phyloP scores from a whole-genome alignment of 2,797 vertebrate species.

The Periparus ater region DNA sequence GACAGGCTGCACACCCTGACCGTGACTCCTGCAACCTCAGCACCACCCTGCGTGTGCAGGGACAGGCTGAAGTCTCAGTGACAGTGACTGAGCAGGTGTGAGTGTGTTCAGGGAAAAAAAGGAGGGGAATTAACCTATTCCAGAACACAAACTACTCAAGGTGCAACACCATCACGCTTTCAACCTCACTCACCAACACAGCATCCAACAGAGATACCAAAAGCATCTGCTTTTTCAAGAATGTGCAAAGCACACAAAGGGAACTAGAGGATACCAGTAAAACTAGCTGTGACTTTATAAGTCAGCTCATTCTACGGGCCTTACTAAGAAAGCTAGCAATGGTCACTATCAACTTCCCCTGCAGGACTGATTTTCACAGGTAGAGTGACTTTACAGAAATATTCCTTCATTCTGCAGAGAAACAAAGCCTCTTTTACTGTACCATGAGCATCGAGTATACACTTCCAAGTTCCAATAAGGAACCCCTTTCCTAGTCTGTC shows the following conservation, averaged over 20 bases:
- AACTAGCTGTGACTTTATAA: neutral
- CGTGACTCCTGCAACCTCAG: neutral
- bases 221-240: neutral
- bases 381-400: neutral
- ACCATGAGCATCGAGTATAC: rapidly evolving
- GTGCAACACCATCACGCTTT: neutral
- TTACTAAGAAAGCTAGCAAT: neutral
- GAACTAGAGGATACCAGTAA: neutral
- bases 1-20: neutral
- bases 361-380: neutral
- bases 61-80: neutral
- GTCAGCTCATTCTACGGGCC: neutral
- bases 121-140: neutral
- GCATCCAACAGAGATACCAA: neutral
- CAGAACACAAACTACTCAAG: neutral
- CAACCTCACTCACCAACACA: rapidly evolving
- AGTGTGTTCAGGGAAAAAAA: neutral
- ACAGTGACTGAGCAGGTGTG: neutral
- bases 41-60: neutral
- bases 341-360: neutral
- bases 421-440: neutral
- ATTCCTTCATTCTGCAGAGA: neutral
- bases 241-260: neutral
- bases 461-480: neutral
- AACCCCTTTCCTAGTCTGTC: neutral